Evolutionary conservation across 2,888 invertebrate species (phyloP).

Genomic region (Drosophila meridionalis): DNA sequence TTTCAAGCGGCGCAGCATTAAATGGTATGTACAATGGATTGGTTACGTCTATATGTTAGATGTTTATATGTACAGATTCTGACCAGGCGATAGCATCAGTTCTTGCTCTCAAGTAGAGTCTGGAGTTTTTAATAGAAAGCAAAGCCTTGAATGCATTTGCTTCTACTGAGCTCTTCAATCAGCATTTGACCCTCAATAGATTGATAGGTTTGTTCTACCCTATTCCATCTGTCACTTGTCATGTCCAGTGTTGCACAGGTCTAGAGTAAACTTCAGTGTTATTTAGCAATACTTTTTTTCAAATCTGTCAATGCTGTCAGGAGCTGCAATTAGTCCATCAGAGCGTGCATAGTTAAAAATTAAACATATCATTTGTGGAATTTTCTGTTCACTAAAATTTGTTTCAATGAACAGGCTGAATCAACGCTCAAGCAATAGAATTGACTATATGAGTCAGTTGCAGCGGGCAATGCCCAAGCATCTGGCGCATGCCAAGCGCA

Average conservation of each 20-base stretch:
- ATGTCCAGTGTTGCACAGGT: neutral
- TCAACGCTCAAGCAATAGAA: conserved; percentile 7
- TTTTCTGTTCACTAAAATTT: neutral
- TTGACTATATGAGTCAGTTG: conserved; percentile 32
- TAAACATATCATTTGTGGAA: too few species aligned
- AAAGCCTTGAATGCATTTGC: too few species aligned
- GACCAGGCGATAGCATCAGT: too few species aligned
- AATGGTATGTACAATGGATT: conserved; percentile 44
- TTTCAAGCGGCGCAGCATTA: conserved; percentile 60
- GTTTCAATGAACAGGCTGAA: conserved; percentile 32
- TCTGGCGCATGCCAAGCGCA: neutral
- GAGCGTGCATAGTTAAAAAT: too few species aligned
- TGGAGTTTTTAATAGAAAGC: too few species aligned
- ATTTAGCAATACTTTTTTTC: neutral
- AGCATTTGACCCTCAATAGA: neutral
- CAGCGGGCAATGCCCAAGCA: conserved; percentile 12
- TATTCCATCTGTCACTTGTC: neutral
- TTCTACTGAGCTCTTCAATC: too few species aligned
- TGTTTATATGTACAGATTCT: neutral
- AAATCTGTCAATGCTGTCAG: neutral
- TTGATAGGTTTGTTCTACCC: neutral
- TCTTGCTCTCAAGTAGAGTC: too few species aligned
- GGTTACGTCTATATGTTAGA: neutral
- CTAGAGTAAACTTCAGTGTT: neutral
- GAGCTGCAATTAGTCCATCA: too few species aligned